Evolutionary conservation across 1,140 invertebrate species (phyloP).

Genomic region (Drosophila bipectinata): DNA sequence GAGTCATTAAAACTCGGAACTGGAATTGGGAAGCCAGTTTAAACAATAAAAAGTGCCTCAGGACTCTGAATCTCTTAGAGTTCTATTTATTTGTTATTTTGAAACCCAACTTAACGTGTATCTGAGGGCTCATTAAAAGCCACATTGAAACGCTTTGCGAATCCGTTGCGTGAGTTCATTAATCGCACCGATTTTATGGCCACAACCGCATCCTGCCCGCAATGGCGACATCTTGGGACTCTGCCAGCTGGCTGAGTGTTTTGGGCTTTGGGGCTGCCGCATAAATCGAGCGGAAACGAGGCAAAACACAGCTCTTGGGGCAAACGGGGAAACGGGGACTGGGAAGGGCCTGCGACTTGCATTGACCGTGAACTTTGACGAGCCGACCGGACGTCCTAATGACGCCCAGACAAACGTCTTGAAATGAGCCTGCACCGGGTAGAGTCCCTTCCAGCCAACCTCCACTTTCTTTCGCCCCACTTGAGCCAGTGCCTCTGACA

Average conservation of each 20-base stretch:
- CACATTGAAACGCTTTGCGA: constrained; percentile 67
- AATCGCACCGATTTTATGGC: constrained; percentile 65
- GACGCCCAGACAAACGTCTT: constrained; percentile 72
- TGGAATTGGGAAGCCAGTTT: too few relatives aligned
- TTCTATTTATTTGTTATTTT: neutral
- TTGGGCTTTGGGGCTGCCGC: constrained; percentile 27
- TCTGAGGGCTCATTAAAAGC: constrained; percentile 66
- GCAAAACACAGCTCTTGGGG: constrained; percentile 1
- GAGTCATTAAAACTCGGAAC: neutral
- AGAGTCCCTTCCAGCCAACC: neutral
- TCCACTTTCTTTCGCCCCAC: neutral
- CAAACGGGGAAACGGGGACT: neutral
- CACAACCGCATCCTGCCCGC: constrained; percentile 30
- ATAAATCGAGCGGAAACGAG: constrained; percentile 49
- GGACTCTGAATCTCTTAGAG: too few relatives aligned
- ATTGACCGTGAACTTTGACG: constrained; percentile 72
- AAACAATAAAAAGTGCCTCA: too few relatives aligned
- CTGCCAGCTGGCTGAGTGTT: constrained; percentile 53
- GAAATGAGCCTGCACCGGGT: constrained; percentile 62
- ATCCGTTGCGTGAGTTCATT: constrained; percentile 61
- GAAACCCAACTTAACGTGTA: neutral
- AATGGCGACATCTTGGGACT: constrained; percentile 44
- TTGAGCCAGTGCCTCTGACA: constrained; percentile 29
- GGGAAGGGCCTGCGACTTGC: constrained; percentile 25
- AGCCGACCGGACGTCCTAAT: constrained; percentile 49